These are phyloP conservation scores for Papilio dardanus DNA, from an alignment of 1,140 invertebrate species.

Conservation along the genomic window DNA sequence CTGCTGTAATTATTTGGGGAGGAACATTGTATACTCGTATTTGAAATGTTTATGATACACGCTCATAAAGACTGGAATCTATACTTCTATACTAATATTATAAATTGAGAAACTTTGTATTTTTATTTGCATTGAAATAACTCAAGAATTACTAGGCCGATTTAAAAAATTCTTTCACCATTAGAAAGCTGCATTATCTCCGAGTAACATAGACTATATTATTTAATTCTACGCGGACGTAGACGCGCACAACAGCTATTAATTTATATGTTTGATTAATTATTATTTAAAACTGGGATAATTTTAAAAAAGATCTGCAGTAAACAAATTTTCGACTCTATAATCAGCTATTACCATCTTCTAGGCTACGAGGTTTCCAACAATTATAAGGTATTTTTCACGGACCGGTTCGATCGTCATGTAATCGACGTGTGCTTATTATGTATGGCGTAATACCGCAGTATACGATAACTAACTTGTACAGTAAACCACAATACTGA, in stretches of 20 bases:
- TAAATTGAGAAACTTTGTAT: no score
- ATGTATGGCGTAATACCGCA: slow-evolving; percentile 8
- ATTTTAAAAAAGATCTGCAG: not conserved
- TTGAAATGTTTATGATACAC: not conserved
- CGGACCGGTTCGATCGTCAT: not conserved
- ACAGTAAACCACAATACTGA: not conserved
- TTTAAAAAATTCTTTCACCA: no score
- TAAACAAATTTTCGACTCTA: not conserved
- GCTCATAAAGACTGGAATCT: not conserved
- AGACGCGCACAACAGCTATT: no score
- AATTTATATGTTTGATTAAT: not conserved
- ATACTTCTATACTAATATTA: not conserved
- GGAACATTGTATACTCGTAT: not conserved
- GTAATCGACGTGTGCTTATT: slow-evolving; percentile 14
- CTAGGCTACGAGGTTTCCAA: not conserved
- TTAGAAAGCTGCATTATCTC: no score
- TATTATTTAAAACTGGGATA: not conserved
- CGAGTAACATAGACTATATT: no score
- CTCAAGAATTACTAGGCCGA: no score
- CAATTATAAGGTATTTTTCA: not conserved
- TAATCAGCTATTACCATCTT: not conserved
- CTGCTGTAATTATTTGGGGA: not conserved
- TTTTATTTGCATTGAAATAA: no score
- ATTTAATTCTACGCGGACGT: no score
- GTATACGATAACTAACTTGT: slow-evolving; percentile 3